phyloP scores from a whole-genome alignment of 2,888 invertebrate genomes.

The Drosophila meridiana region DNA sequence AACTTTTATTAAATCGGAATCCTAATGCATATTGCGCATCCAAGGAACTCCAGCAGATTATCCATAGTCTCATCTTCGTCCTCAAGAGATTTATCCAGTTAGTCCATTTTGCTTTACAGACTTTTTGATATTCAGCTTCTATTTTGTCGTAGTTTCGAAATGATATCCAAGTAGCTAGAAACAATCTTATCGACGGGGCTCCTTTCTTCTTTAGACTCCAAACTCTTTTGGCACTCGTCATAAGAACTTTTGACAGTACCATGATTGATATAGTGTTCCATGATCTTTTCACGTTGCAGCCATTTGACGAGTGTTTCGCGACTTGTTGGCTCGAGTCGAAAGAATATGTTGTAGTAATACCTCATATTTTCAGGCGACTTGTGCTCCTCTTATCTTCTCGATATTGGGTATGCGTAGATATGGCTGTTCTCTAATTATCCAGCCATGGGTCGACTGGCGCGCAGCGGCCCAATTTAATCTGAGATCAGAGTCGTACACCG shows the following conservation, averaged over 20 bases:
- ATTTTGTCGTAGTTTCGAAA: neutral
- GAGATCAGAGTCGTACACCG: neutral
- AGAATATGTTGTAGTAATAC: neutral
- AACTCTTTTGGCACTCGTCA: neutral
- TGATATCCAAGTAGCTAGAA: neutral
- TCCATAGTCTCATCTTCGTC: neutral
- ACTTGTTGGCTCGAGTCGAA: neutral
- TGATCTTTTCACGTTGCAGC: neutral
- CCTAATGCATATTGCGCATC: neutral
- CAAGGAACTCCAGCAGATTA: neutral
- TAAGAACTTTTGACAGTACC: neutral
- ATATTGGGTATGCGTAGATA: conserved; percentile 2
- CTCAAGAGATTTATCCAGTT: neutral
- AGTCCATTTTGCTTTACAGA: neutral
- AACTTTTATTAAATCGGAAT: neutral
- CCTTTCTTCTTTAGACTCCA: no score
- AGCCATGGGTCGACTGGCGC: neutral
- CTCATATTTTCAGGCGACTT: neutral
- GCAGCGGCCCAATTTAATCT: neutral
- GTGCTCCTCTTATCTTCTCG: neutral
- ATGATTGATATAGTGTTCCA: no score
- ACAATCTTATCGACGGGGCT: neutral
- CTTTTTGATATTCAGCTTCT: no score
- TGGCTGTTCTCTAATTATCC: neutral
- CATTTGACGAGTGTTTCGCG: neutral